Evolutionary conservation across 2,113 vertebrate species (phyloP), one percentile per base, ranked within the genome.

Genomic region (Cephalophus harveyi): DNA sequence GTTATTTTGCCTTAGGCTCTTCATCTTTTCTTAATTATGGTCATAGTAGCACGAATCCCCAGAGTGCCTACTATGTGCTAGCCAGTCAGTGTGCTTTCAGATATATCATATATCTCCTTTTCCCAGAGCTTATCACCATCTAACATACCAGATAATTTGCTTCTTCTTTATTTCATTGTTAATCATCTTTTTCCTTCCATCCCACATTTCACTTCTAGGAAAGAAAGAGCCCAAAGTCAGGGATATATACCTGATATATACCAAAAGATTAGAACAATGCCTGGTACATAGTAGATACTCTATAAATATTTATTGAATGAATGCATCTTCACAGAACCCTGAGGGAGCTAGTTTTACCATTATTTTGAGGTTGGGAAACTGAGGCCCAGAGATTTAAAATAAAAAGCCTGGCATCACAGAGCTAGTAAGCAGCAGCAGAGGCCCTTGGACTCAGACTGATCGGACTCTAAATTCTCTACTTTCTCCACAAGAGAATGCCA

Each of bases 11-110:
- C 54, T 40, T 2, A 2, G 50, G 55, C 46, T 48, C 82, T 96
- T 97, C 27, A 30, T 84, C 95, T 89, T 97, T 89, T 36, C 85
- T 86, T 91, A 43, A 33, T 57, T 95, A 46, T 36, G 74, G n/a
- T 46, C 17, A 30, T 6, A 82, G 62, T 7, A 27, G 17, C 79
- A 33, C 3, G 7, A 7, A 21, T 71, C 87, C 83, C 50, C 1
- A 14, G n/a, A 89, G 23, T 43, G 48, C 84, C 95, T 94, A 96
- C 92, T 94, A 9, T 59, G 71, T 88, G 92, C 83, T n/a, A 28
- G 5, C 28, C 57, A 60, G 17, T 12, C 1, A n/a, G 82, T 30
- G 43, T 33, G 13, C 76, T 40, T 6, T 14, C 52, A 13, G 19
- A n/a, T 28, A 62, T 0, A 15, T 4, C 3, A 23, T 8, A 2